Evolutionary conservation across 2,888 invertebrate species (phyloP).

Genomic region (Drosophila mimica): DNA sequence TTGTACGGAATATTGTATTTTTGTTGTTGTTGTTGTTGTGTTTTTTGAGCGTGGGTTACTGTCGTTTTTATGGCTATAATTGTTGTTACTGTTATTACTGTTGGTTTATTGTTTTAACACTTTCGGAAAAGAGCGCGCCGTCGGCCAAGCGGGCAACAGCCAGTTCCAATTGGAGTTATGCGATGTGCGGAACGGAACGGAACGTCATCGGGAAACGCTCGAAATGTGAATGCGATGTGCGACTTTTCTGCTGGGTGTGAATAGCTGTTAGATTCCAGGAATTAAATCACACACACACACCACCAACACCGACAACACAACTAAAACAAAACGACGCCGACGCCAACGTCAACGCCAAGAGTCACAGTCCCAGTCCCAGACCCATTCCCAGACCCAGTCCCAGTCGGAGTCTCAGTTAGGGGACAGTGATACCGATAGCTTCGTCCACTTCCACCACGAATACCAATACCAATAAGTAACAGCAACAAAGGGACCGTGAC

Average conservation of each 20-base stretch:
- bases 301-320: conserved; percentile 33
- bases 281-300: conserved; percentile 72
- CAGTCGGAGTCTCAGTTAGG: conserved; percentile 34
- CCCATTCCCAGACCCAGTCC: conserved; percentile 29
- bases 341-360: conserved; percentile 8
- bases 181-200: conserved; percentile 67
- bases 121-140: conserved; percentile 65
- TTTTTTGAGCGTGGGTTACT: conserved; percentile 32
- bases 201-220: conserved; percentile 83
- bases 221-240: conserved; percentile 83
- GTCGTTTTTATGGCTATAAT: conserved; percentile 48
- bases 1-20: conserved; percentile 44
- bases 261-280: conserved; percentile 85
- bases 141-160: conserved; percentile 43
- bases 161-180: conserved; percentile 53
- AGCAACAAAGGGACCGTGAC: conserved; percentile 69
- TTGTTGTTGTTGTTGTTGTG: conserved; percentile 28
- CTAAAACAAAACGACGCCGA: conserved; percentile 26
- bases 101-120: conserved; percentile 74
- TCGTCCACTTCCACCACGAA: conserved; percentile 5
- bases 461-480: conserved; percentile 44
- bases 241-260: conserved; percentile 84
- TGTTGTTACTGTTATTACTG: conserved; percentile 45
- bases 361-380: neutral
- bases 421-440: conserved; percentile 36